Evolutionary conservation across 2,113 vertebrate species (phyloP).

Genomic region (Scytalopus superciliaris): DNA sequence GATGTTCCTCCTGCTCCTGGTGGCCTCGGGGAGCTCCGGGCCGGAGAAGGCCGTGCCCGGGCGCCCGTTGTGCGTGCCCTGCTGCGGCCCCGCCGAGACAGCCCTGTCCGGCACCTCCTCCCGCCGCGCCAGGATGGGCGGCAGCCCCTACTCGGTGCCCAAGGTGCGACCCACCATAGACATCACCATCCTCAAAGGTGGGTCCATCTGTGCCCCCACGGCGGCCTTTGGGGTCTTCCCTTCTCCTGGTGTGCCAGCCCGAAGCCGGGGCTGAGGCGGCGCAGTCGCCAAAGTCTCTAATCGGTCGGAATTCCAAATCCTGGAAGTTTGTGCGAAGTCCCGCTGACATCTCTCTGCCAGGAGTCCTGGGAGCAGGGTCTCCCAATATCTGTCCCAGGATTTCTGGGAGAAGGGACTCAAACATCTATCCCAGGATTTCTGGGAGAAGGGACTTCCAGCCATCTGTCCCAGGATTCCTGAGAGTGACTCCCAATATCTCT

Average conservation of each 20-base stretch:
- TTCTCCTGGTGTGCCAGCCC: not conserved
- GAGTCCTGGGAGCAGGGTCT: too few relatives aligned
- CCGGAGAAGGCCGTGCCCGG: not conserved
- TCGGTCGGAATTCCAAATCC: not conserved
- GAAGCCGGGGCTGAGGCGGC: too few relatives aligned
- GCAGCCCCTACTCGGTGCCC: conserved; percentile 32
- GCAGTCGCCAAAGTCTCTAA: not conserved
- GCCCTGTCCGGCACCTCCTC: not conserved
- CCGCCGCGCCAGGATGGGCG: not conserved
- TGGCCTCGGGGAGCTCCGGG: rapidly evolving
- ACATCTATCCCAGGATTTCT: too few relatives aligned
- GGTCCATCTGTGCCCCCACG: not conserved
- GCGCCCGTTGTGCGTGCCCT: conserved; percentile 3
- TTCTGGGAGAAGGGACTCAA: too few relatives aligned
- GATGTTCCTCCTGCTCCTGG: not conserved
- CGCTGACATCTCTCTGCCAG: too few relatives aligned
- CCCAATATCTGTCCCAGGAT: too few relatives aligned
- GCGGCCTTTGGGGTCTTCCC: too few relatives aligned
- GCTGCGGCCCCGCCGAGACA: conserved; percentile 35
- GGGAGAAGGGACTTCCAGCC: too few relatives aligned
- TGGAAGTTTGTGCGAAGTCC: not conserved
- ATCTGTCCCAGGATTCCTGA: too few relatives aligned
- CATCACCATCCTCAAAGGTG: conserved; percentile 89
- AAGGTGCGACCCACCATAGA: conserved; percentile 79
- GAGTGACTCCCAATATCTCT: too few relatives aligned